Evolutionary conservation across 1,140 invertebrate species (phyloP), one percentile per base, ranked within the genome.

Genomic region (Lamellibrachia luymesi): DNA sequence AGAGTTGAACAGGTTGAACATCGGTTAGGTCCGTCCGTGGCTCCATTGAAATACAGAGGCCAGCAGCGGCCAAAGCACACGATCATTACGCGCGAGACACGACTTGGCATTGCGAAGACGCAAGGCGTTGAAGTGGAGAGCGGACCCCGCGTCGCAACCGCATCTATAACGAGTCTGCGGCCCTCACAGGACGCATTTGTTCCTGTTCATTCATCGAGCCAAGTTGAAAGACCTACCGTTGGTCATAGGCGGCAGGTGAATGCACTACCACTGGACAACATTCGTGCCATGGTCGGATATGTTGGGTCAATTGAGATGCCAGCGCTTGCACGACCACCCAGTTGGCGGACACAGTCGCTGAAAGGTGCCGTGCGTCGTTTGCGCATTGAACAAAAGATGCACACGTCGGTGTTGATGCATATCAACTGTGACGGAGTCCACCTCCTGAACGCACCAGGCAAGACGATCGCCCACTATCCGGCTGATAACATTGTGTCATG

Each of bases 231-330:
- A 50, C 91, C 91, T 50, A 10, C 49, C 51, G 17, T 49, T 4
- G 91, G 51, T 27, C 90, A 4, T 6, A 17, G 52, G n/a, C 22
- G 50, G 10, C 91, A 38, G 27, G 91, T 2, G 92, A 92, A 22
- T 5, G 6, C 2, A 7, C 13, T 13, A 17, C 2, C n/a, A 8
- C 22, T 56, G 50, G 50, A 92, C 50, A 51, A n/a, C 92, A n/a
- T 52, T 13, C 92, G 92, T 64, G 92, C 51, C 50, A 92, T 99
- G 25, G 98, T 99, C 4, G 98, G 98, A 0, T 99, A 99, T 96
- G 97, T 99, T 91, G 98, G 99, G 5, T 99, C 98, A 0, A 99
- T 99, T 92, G 98, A 99, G 96, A 99, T 99, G 97, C 98, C 98
- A 0, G 98, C 95, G 98, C 98, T 95, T 96, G 98, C 90, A 97